Percentiles rank a stretch among this genome's conserved stretches.
Evolutionary conservation across 1,140 invertebrate genomes (phyloP).

Genomic region (Paraescarpia echinospica): DNA sequence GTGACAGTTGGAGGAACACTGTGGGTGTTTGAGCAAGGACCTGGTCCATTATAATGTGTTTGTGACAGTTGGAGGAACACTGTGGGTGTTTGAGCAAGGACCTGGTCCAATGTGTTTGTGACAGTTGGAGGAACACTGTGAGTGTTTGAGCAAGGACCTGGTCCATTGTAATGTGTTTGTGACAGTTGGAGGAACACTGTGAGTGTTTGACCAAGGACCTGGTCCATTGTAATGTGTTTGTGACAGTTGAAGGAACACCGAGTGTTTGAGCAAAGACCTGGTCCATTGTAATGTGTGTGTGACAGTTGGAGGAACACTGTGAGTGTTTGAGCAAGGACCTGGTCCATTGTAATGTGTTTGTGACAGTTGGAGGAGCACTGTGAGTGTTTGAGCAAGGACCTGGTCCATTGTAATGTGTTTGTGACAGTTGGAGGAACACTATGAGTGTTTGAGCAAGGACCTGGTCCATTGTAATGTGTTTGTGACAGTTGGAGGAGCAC

Average conservation of each 20-base stretch:
- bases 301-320: slow-evolving; percentile 71
- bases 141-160: slow-evolving; percentile 78
- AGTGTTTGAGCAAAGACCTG: slow-evolving; percentile 78
- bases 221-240: no score
- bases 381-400: slow-evolving; percentile 77
- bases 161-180: no score
- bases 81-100: slow-evolving; percentile 79
- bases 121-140: slow-evolving; percentile 73
- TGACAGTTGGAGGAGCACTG: slow-evolving; percentile 71
- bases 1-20: slow-evolving; percentile 70
- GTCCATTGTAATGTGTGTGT: no score
- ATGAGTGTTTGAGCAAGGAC: slow-evolving; percentile 78
- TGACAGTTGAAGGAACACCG: slow-evolving; percentile 72
- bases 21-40: slow-evolving; percentile 78
- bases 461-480: no score
- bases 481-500: slow-evolving; percentile 69
- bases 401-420: no score
- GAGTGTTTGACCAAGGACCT: slow-evolving; percentile 81
- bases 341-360: no score
- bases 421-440: slow-evolving; percentile 70
- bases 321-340: slow-evolving; percentile 81
- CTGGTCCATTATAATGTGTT: no score
- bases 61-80: slow-evolving; percentile 69
- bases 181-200: slow-evolving; percentile 71
- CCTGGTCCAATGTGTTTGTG: slow-evolving; percentile 70